Conservation (phyloP, 2,888 invertebrate genomes). For the Saturnia japonica region DNA sequence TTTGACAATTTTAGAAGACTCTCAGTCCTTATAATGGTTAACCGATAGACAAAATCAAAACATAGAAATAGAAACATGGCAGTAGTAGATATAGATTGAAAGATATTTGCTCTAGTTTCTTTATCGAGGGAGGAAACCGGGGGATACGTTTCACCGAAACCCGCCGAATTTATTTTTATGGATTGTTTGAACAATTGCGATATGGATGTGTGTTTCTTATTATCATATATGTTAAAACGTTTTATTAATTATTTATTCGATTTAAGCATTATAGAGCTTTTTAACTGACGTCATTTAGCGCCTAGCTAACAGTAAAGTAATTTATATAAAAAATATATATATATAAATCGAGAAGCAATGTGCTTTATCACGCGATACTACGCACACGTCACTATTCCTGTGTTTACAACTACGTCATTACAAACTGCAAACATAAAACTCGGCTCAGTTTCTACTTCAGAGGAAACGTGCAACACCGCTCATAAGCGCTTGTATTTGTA, state of each 20-base stretch:
- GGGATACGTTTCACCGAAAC: too few species aligned
- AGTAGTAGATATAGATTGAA: too few species aligned
- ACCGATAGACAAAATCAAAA: too few species aligned
- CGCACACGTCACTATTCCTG: conserved; percentile 6
- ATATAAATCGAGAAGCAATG: conserved; percentile 3
- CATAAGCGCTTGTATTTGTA: conserved; percentile 18
- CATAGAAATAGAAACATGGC: too few species aligned
- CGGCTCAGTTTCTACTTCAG: conserved; percentile 17
- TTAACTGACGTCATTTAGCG: conserved; percentile 5
- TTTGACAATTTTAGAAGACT: too few species aligned
- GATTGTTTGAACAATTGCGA: too few species aligned
- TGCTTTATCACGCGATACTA: conserved; percentile 8
- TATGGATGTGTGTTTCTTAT: neutral
- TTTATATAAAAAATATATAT: neutral
- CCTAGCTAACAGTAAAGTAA: neutral
- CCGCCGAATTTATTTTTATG: too few species aligned
- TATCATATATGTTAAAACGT: neutral
- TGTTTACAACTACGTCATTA: conserved; percentile 14
- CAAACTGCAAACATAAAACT: conserved; percentile 14
- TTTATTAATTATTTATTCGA: too few species aligned
- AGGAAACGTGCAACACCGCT: conserved; percentile 16
- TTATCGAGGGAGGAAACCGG: too few species aligned
- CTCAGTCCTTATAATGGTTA: too few species aligned
- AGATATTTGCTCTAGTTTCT: too few species aligned
- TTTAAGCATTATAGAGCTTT: neutral